Evolutionary conservation across 1,140 invertebrate genomes (phyloP).

Genomic region (Panulirus ornatus): DNA sequence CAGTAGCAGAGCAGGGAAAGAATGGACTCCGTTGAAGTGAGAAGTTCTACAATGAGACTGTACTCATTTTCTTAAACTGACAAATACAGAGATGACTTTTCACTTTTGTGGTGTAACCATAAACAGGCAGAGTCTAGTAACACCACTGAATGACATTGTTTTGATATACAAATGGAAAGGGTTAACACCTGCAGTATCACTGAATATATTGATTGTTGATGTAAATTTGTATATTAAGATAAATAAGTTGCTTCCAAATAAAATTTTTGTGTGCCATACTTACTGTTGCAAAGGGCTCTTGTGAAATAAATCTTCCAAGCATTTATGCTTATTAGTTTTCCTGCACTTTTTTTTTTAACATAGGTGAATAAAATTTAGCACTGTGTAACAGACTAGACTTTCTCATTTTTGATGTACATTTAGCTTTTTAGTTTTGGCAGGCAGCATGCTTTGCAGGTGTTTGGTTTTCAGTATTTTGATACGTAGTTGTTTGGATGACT

Average conservation of each 20-base stretch:
- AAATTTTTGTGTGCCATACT: conserved; percentile 29
- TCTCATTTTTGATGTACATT: not conserved
- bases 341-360: not conserved
- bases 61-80: no score
- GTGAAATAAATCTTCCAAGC: conserved; percentile 32
- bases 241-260: not conserved
- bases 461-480: not conserved
- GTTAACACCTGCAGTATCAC: not conserved
- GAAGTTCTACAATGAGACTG: no score
- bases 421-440: not conserved
- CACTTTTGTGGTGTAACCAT: no score
- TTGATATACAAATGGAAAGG: not conserved
- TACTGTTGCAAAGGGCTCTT: conserved; percentile 1
- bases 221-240: not conserved
- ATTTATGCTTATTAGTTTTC: conserved; percentile 32
- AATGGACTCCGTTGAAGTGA: no score
- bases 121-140: no score
- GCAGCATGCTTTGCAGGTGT: not conserved
- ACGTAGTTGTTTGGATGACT: no score
- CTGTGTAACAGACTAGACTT: not conserved
- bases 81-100: no score
- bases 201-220: not conserved
- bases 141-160: not conserved
- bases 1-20: no score
- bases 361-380: not conserved